Base-by-base conservation (phyloP, 2,888 invertebrate species). In the Chironomus tentans region DNA sequence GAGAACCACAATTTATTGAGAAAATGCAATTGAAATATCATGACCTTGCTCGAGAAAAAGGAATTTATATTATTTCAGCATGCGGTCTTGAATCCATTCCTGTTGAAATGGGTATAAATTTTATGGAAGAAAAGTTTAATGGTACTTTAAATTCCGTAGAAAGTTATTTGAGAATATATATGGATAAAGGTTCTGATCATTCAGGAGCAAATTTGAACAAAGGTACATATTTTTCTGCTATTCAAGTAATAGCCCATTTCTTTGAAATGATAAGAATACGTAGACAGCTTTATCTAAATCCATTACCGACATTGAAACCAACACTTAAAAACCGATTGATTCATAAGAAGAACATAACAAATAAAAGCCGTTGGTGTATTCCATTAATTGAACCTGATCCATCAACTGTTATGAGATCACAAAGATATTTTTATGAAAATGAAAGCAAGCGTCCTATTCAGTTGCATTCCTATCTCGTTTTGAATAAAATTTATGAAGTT, bases 51-150 rank as follows among this genome's bases (percentile, higher is more conserved):
- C 85, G 89, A 79, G 89, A 93, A 79, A 91, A 91, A 10, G 91
- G 92, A 15, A 88, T 95, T 4, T 97, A 92, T 83, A 86, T 98
- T 7, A 85, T 98, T 38, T 95, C 94, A 79, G 92, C 97, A 1
- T 97, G 97, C 84, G 98, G 98, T 46, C 93, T 94, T 82, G 98
- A 98, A 84, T 92, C 94, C 80, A 91, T 98, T 78, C 97, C 97
- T 15, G 87, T 89, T 69, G 98, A 98, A 81, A 84, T 97, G 84
- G 97, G 98, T 0, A 84, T 92, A 0, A 83, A 91, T n/a, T 94
- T 88, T 82, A 85, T 93, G 62, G 88, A 92, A 80, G 85, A 92
- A 78, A 88, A 94, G 80, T 95, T 95, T 81, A 87, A 87, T 78
- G 94, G 93, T 84, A 82, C 82, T 21, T 81, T 95, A 6, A 94